Conservation (phyloP, 2,797 vertebrate genomes). For the Melanotaenia boesemani region DNA sequence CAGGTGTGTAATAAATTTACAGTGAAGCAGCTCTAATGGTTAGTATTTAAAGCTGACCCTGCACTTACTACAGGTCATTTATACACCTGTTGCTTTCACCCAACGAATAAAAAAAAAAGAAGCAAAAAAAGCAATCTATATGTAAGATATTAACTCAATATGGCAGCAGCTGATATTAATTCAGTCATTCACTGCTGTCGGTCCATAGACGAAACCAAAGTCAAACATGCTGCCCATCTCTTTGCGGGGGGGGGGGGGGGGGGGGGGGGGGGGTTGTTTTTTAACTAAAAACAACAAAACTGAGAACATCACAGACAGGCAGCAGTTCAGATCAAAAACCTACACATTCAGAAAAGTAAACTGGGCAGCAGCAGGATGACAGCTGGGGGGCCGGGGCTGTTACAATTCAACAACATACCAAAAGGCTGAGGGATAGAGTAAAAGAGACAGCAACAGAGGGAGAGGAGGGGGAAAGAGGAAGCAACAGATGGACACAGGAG, state of each 20-base stretch:
- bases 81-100: background rate
- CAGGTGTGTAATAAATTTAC: background rate
- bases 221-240: slow-evolving; percentile 22
- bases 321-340: slow-evolving; percentile 37
- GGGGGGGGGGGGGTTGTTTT: slow-evolving; percentile 2
- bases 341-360: slow-evolving; percentile 42
- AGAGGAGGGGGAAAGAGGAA: slow-evolving; percentile 39
- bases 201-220: slow-evolving; percentile 11
- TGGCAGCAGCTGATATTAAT: background rate
- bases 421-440: slow-evolving; percentile 19
- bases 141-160: background rate
- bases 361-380: slow-evolving; percentile 36
- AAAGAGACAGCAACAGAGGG: slow-evolving; percentile 13
- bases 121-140: background rate
- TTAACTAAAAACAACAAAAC: background rate
- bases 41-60: slow-evolving; percentile 7
- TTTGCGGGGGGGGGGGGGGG: background rate
- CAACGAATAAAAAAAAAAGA: slow-evolving; percentile 11
- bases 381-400: slow-evolving; percentile 46
- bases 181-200: slow-evolving; percentile 3
- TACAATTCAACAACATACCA: slow-evolving; percentile 43
- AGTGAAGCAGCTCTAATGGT: background rate
- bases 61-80: background rate
- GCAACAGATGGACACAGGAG: slow-evolving; percentile 55
- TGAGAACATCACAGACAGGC: slow-evolving; percentile 17